Conservation (phyloP, 2,888 invertebrate species). For the Hydraecia micacea region DNA sequence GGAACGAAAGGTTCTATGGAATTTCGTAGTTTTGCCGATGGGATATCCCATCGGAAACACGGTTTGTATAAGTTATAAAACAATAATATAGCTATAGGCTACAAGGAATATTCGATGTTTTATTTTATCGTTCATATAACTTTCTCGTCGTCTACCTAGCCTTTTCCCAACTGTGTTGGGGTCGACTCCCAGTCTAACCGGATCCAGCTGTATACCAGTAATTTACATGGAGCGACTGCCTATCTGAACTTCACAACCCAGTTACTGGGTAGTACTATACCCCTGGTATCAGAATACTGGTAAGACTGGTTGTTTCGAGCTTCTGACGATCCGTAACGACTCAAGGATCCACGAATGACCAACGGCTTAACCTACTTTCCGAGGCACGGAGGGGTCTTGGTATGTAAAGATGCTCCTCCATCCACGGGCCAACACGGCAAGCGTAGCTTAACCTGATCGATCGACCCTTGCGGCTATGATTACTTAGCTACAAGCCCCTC, state of each 20-base stretch:
- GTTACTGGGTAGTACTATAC: background rate
- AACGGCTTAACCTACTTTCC: background rate
- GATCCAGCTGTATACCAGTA: background rate
- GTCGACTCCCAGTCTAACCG: background rate
- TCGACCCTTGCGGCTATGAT: too few species aligned
- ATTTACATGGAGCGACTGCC: background rate
- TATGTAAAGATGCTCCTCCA: background rate
- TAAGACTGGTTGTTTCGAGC: too few species aligned
- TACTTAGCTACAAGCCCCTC: background rate
- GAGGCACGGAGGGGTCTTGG: background rate
- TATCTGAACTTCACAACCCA: background rate
- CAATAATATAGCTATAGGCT: background rate
- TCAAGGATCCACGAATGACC: background rate
- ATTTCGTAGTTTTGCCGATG: background rate
- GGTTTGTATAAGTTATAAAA: background rate
- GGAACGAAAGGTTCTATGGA: background rate
- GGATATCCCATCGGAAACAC: background rate
- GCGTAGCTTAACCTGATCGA: background rate
- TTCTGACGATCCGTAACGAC: background rate
- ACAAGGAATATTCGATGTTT: background rate
- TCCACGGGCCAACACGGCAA: background rate
- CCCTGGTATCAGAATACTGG: too few species aligned
- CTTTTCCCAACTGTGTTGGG: background rate
- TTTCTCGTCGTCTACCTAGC: background rate
- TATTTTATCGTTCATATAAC: background rate